These are phyloP conservation scores for Bubo bubo DNA, from an alignment of 2,113 vertebrate species.

Conservation along the genomic window DNA sequence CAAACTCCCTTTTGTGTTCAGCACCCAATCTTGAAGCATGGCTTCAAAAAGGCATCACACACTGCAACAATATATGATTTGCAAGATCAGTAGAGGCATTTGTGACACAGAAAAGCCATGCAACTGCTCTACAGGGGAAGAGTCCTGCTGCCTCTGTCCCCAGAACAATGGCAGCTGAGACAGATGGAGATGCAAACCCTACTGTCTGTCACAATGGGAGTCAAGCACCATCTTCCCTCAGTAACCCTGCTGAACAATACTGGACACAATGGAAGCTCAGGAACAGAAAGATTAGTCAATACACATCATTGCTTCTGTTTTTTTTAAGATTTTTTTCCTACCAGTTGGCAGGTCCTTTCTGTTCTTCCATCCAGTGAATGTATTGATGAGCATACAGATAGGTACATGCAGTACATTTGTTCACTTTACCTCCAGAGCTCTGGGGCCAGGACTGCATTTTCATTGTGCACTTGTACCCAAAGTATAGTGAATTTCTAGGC, in stretches of 20 bases:
- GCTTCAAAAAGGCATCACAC: not conserved
- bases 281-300: not conserved
- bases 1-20: not conserved
- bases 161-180: not conserved
- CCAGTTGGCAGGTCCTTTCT: not conserved
- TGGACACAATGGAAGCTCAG: not conserved
- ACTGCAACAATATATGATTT: not conserved
- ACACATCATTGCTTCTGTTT: not conserved
- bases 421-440: not conserved
- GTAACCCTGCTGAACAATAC: not conserved
- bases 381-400: not conserved
- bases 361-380: not conserved
- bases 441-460: not conserved
- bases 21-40: not conserved
- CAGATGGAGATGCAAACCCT: not conserved
- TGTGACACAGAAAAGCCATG: not conserved
- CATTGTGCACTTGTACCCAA: not conserved
- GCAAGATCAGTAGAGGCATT: not conserved
- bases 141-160: not conserved
- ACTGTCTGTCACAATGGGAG: fast-evolving
- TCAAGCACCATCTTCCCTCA: not conserved
- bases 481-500: not conserved
- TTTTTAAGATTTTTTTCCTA: not conserved
- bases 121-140: not conserved
- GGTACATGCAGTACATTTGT: not conserved